Base-by-base conservation (phyloP, 2,888 invertebrate species). In the Pasiphila rectangulata region DNA sequence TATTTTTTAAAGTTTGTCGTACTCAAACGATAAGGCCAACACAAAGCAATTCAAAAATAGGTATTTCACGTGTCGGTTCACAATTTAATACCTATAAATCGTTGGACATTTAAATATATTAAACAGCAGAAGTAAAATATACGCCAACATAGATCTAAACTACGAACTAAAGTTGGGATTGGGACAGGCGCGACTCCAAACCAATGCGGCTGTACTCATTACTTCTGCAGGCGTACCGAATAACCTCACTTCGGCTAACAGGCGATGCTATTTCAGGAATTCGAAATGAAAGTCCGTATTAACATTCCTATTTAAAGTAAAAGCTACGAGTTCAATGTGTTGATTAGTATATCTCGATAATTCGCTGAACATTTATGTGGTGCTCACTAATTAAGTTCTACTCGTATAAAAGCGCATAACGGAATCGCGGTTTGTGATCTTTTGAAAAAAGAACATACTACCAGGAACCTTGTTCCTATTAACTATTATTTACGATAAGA, bases 141-240 rank as follows among this genome's bases (percentile, higher is more conserved):
- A 51, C 51, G 46, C 44, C 58, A 57, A 52, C 51, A 48, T 54
- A 61, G 63, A 63, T 57, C 59, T 65, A 61, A 68, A 68, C 61
- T 63, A 61, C 49, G 46, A 40, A 56, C 40, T 56, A 59, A 70
- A 69, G 62, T 68, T 70, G 37, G 63, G 64, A 69, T 68, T 70
- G 37, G 63, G 64, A 69, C 66, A 67, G 63, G 35, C 41, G 46
- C 51, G 35, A 55, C 46, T 50, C 51, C 46, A 51, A 54, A 46
- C 40, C 53, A 57, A 61, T 56, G 62, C 57, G 49, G 51, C 48
- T 57, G 57, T 46, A 50, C 56, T 60, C 59, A 56, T 59, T 61
- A 50, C 48, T 55, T 30, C 20, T 43, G 41, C 45, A 43, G 54
- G 52, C 52, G 56, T 42, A 38, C 42, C 37, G 37, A 52, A 59